phyloP scores from a whole-genome alignment of 1,140 invertebrate species.

The Eufriesea mexicana region DNA sequence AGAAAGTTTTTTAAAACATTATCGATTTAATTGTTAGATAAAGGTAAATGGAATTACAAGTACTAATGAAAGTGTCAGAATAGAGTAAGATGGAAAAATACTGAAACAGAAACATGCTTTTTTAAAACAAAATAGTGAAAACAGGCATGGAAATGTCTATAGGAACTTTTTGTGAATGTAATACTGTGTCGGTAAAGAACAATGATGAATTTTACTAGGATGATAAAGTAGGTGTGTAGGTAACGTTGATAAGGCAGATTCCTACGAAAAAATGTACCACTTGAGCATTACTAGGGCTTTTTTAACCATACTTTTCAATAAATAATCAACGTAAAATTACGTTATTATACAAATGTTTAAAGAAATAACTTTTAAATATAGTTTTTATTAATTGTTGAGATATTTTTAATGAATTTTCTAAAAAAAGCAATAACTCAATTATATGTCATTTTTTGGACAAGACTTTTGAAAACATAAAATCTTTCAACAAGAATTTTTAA shows the following conservation, averaged over 20 bases:
- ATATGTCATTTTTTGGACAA: no score
- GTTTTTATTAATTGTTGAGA: no score
- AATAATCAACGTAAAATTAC: neutral
- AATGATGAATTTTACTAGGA: neutral
- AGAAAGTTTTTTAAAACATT: neutral
- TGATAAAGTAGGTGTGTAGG: conserved; percentile 10
- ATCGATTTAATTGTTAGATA: neutral
- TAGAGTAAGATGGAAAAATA: neutral
- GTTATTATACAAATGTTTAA: no score
- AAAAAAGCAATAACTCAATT: no score
- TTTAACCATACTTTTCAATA: neutral
- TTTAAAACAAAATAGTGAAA: neutral
- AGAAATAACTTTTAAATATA: neutral
- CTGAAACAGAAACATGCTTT: neutral
- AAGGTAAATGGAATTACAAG: neutral
- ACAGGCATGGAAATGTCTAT: neutral
- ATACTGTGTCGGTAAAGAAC: conserved; percentile 23
- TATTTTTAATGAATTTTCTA: no score
- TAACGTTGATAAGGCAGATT: conserved; percentile 17
- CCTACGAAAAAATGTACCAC: neutral
- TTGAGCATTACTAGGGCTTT: no score
- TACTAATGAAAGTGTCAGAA: neutral
- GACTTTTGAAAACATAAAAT: no score
- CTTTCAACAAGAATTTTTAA: no score
- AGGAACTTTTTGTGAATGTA: conserved; percentile 25